Conservation (phyloP, 2,113 vertebrate species). For the Chamaetylas fuelleborni region DNA sequence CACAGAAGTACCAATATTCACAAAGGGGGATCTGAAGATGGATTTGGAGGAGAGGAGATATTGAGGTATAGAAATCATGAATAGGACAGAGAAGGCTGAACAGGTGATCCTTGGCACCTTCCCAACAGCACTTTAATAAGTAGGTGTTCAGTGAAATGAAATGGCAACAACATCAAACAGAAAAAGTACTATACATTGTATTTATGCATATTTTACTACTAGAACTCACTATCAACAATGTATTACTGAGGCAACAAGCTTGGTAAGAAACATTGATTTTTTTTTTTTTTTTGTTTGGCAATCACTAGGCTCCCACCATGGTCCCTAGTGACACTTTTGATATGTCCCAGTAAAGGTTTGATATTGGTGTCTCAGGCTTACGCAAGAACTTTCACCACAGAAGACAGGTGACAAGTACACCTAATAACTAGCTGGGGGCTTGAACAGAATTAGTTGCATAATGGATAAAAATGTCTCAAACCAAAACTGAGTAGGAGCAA, state of each 20-base stretch:
- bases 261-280: conserved; percentile 4
- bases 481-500: conserved; percentile 6
- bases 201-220: conserved; percentile 43
- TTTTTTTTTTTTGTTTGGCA: background rate
- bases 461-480: conserved; percentile 6
- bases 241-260: conserved; percentile 49
- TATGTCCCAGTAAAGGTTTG: conserved; percentile 35
- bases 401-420: background rate
- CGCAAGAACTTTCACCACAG: background rate
- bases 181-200: conserved; percentile 32
- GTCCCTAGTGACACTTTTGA: background rate
- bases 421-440: background rate
- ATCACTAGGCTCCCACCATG: background rate
- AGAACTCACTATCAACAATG: conserved; percentile 55
- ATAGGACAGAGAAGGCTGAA: conserved; percentile 11
- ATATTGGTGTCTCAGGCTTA: background rate
- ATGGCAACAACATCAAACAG: conserved; percentile 45
- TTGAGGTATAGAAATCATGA: conserved; percentile 51
- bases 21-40: background rate
- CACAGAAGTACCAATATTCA: background rate
- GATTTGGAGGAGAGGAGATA: conserved; percentile 22
- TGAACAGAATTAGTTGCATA: background rate
- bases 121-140: conserved; percentile 22
- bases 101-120: background rate
- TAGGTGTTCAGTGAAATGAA: background rate